Conservation (phyloP, 1,140 invertebrate species). For the Mizuhopecten yessoensis region DNA sequence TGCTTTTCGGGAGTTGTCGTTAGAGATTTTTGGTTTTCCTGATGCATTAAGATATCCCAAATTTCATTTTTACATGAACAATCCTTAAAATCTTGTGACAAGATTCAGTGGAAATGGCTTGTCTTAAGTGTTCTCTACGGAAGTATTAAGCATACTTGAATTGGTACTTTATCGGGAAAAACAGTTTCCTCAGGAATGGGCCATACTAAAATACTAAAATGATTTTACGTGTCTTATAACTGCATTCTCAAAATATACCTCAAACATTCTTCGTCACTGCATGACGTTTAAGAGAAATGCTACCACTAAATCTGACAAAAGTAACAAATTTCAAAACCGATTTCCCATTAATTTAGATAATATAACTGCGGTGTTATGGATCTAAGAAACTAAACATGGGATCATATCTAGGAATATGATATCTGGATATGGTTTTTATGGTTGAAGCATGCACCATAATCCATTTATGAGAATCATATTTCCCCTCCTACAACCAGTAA, state of each 20-base stretch:
- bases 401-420: background rate
- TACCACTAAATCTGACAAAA: background rate
- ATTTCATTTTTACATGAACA: no score
- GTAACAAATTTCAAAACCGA: background rate
- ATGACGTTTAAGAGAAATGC: background rate
- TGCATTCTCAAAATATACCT: background rate
- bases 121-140: no score
- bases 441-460: background rate
- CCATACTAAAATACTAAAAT: background rate
- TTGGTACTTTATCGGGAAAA: no score
- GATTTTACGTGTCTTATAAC: background rate
- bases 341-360: background rate
- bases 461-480: background rate
- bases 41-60: no score
- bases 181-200: background rate
- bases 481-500: background rate
- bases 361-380: background rate
- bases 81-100: no score
- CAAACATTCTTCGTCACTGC: background rate
- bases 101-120: no score
- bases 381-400: background rate
- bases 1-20: no score
- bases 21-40: no score
- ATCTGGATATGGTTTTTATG: background rate
- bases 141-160: no score